Evolutionary conservation across 2,113 vertebrate species (phyloP).

Genomic region (Aspidoscelis tigris): DNA sequence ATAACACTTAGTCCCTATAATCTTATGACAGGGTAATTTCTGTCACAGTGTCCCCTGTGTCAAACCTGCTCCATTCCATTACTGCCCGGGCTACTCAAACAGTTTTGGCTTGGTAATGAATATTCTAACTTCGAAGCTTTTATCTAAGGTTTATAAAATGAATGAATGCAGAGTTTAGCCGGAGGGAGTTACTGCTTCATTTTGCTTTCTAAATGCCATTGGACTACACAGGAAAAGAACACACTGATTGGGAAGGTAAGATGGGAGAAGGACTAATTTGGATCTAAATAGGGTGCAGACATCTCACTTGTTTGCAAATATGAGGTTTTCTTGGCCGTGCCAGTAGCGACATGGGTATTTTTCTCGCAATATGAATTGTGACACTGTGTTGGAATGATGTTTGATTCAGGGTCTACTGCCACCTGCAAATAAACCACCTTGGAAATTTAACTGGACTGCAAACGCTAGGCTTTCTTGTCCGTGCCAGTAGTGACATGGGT

Average conservation of each 20-base stretch:
- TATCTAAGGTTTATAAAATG: slow-evolving; percentile 73
- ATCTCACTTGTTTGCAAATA: not conserved
- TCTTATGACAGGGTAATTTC: slow-evolving; percentile 75
- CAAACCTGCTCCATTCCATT: slow-evolving; percentile 67
- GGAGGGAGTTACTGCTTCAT: slow-evolving; percentile 67
- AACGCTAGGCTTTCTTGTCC: not conserved
- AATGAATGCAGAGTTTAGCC: slow-evolving; percentile 64
- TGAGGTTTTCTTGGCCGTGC: not conserved
- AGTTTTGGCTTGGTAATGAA: slow-evolving; percentile 60
- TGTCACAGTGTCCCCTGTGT: slow-evolving; percentile 67
- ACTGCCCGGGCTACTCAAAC: slow-evolving; percentile 34
- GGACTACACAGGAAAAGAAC: slow-evolving; percentile 30
- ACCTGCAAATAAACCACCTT: not conserved
- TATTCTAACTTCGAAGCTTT: slow-evolving; percentile 68
- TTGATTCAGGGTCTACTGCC: not conserved
- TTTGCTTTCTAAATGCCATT: slow-evolving; percentile 34
- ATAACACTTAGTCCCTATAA: slow-evolving; percentile 72
- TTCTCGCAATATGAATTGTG: no score
- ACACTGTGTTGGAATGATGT: not conserved
- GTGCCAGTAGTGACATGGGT: not conserved
- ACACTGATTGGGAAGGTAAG: slow-evolving; percentile 48
- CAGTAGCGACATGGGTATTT: no score
- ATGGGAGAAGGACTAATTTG: slow-evolving; percentile 14
- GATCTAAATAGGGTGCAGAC: not conserved
- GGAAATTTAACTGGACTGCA: not conserved